A percentile compares a stretch with the other conserved stretches of the same genome.
These are phyloP conservation scores for Cryptocephalus primarius DNA, from an alignment of 2,888 invertebrate species.

Conservation along the genomic window DNA sequence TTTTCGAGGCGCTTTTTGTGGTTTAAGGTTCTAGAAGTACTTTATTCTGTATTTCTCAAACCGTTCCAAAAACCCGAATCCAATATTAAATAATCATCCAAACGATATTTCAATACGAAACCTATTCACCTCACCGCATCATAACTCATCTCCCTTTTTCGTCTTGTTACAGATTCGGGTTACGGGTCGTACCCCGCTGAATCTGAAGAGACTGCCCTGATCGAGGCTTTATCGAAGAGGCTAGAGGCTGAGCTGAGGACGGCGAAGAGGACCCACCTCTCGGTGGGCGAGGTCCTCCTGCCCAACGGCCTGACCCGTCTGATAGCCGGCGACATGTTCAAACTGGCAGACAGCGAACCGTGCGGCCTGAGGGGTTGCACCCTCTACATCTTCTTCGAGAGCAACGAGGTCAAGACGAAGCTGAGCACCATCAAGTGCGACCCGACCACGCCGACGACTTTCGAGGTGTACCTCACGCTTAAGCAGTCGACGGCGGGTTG, in stretches of 20 bases:
- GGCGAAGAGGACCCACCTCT: constrained; percentile 68
- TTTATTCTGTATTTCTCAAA: too few relatives aligned
- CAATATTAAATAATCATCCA: too few relatives aligned
- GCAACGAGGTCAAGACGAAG: constrained; percentile 51
- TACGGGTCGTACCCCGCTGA: constrained; percentile 23
- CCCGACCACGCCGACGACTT: constrained; percentile 75
- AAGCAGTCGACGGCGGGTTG: constrained; percentile 76
- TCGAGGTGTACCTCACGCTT: constrained; percentile 76
- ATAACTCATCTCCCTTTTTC: constrained; percentile 1
- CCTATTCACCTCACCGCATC: too few relatives aligned
- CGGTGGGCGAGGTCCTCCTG: constrained; percentile 72
- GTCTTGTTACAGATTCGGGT: constrained; percentile 15
- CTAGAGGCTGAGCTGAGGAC: constrained; percentile 68
- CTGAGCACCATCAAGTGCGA: constrained; percentile 76
- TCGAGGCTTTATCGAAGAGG: constrained; percentile 59
- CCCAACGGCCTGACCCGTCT: constrained; percentile 69
- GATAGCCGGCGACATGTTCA: constrained; percentile 65
- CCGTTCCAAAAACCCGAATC: too few relatives aligned
- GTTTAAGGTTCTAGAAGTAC: too few relatives aligned
- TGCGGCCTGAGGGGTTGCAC: constrained; percentile 79
- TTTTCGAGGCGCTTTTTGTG: too few relatives aligned
- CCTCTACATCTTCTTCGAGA: constrained; percentile 70
- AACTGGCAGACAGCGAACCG: constrained; percentile 77
- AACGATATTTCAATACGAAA: too few relatives aligned
- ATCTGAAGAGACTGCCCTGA: constrained; percentile 43